Conservation (phyloP, 1,140 invertebrate genomes). For the Limonius californicus region DNA sequence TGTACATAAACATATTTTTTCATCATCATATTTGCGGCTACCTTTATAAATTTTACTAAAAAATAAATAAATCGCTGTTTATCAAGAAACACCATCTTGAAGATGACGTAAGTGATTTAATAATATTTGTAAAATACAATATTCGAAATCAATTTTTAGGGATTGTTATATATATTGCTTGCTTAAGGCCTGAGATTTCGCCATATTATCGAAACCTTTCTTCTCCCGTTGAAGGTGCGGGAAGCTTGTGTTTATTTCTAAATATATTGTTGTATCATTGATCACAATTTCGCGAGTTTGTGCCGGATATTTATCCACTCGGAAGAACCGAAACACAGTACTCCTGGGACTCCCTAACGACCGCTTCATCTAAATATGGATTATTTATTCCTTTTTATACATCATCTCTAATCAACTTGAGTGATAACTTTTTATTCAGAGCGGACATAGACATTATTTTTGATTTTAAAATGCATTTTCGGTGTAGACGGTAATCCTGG, state of each 20-base stretch:
- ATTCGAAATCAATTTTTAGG: no score
- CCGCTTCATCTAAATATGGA: constrained; percentile 39
- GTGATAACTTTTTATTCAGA: constrained; percentile 37
- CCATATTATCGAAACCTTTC: no score
- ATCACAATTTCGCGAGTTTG: constrained; percentile 11
- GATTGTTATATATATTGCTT: no score
- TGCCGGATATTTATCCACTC: constrained; percentile 28
- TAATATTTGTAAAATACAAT: no score
- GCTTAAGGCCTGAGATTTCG: no score
- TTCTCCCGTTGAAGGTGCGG: no score
- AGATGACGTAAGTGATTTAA: no score
- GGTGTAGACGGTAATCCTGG: constrained; percentile 7
- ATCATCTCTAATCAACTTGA: constrained; percentile 38
- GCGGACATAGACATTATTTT: constrained; percentile 37
- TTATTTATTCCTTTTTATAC: constrained; percentile 40
- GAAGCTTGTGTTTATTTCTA: not conserved
- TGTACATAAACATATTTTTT: not conserved
- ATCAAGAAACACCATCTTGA: no score
- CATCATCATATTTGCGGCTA: not conserved
- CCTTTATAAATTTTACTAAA: not conserved
- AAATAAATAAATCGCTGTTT: no score
- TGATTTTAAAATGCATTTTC: constrained; percentile 31
- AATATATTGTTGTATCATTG: constrained; percentile 14
- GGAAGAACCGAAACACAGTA: constrained; percentile 29
- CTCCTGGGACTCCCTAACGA: constrained; percentile 35